Evolutionary conservation across 2,797 vertebrate species (phyloP).

Genomic region (Prunella strophiata): DNA sequence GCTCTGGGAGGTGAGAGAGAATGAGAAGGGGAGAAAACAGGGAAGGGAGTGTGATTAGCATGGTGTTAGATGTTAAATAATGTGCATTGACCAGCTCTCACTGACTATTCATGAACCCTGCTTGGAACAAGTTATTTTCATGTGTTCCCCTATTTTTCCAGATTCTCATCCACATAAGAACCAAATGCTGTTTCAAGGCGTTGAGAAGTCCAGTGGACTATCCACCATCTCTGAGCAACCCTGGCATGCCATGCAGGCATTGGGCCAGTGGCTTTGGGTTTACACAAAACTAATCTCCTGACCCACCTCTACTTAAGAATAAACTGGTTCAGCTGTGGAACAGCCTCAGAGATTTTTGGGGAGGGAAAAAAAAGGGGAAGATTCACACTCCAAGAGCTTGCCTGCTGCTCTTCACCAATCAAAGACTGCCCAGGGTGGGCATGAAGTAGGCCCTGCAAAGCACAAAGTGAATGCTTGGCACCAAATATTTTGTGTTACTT

Average conservation of each 20-base stretch:
- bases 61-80: neutral
- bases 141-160: neutral
- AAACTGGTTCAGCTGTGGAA: neutral
- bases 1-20: neutral
- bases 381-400: neutral
- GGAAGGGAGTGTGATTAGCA: neutral
- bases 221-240: neutral
- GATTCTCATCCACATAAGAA: neutral
- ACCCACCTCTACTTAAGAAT: too few relatives aligned
- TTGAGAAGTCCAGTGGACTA: neutral
- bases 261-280: neutral
- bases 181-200: rapidly evolving
- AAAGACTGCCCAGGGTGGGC: neutral
- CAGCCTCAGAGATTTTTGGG: neutral
- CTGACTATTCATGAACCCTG: neutral
- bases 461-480: neutral
- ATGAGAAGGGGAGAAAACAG: neutral
- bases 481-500: neutral
- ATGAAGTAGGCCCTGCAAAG: neutral
- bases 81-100: neutral
- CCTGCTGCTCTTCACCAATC: neutral
- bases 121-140: neutral
- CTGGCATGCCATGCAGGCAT: neutral
- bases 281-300: neutral
- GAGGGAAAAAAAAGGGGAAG: neutral